phyloP scores from a whole-genome alignment of 1,140 invertebrate species.

The Dolichoris vasculosae region DNA sequence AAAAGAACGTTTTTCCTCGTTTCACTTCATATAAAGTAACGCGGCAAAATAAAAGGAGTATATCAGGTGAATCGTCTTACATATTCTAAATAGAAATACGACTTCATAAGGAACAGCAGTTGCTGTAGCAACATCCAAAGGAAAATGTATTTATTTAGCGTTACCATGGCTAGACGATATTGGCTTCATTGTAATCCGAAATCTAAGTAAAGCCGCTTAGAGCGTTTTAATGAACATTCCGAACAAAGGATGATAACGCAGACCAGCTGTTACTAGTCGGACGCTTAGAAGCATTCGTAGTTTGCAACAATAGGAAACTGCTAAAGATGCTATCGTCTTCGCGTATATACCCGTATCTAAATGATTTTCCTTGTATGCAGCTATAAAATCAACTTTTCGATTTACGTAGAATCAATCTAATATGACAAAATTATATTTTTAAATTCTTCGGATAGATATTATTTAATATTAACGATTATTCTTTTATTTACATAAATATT shows the following conservation, averaged over 20 bases:
- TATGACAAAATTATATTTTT: too few relatives aligned
- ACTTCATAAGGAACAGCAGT: neutral
- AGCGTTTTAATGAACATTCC: constrained; percentile 64
- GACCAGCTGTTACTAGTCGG: constrained; percentile 32
- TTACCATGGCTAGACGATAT: neutral
- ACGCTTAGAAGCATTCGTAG: constrained; percentile 12
- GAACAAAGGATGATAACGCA: constrained; percentile 62
- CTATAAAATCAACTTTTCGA: too few relatives aligned
- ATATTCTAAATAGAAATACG: too few relatives aligned
- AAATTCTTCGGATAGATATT: too few relatives aligned
- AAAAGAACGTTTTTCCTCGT: too few relatives aligned
- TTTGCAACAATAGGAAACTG: constrained; percentile 34
- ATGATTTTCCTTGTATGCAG: neutral
- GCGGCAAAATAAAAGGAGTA: too few relatives aligned
- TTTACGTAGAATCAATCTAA: too few relatives aligned
- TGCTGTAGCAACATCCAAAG: neutral
- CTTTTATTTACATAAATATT: too few relatives aligned
- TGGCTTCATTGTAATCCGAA: constrained; percentile 41
- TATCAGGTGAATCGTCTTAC: too few relatives aligned
- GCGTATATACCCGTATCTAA: neutral
- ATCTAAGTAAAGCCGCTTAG: constrained; percentile 51
- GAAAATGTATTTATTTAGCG: neutral
- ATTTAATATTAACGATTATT: too few relatives aligned
- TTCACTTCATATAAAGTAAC: too few relatives aligned
- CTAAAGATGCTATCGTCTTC: constrained; percentile 18